phyloP scores from a whole-genome alignment of 2,888 invertebrate species.

The Cremastinae sp. region DNA sequence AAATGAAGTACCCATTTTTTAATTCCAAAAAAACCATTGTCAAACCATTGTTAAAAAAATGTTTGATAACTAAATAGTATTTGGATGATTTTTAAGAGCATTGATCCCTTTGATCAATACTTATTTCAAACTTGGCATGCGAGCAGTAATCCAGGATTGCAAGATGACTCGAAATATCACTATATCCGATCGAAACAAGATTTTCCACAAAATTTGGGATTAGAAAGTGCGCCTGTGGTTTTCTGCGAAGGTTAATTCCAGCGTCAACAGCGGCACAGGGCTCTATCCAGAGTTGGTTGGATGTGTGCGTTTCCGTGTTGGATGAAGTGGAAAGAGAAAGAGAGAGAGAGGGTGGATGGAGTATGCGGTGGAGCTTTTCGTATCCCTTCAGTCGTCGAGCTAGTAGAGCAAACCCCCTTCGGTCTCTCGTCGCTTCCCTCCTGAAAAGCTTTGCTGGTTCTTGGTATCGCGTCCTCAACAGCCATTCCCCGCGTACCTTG shows the following conservation, averaged over 20 bases:
- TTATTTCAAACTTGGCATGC: too few species aligned
- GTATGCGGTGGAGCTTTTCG: slow-evolving; percentile 39
- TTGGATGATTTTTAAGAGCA: too few species aligned
- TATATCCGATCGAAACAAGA: background rate
- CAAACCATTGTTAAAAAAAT: too few species aligned
- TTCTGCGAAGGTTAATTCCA: slow-evolving; percentile 68
- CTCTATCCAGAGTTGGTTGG: background rate
- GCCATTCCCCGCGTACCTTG: slow-evolving; percentile 4
- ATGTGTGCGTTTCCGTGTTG: background rate
- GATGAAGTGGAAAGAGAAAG: too few species aligned
- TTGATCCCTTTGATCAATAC: too few species aligned
- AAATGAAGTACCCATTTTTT: too few species aligned
- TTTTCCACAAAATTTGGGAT: background rate
- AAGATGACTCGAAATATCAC: too few species aligned
- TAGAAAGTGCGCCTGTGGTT: background rate
- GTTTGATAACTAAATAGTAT: too few species aligned
- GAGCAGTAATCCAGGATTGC: too few species aligned
- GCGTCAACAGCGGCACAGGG: slow-evolving; percentile 72
- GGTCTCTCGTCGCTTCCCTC: slow-evolving; percentile 60
- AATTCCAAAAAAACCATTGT: too few species aligned
- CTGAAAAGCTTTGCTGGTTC: slow-evolving; percentile 47
- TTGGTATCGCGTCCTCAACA: slow-evolving; percentile 45
- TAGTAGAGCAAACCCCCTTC: slow-evolving; percentile 61
- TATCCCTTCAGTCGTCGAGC: slow-evolving; percentile 36
- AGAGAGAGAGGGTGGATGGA: too few species aligned